Conservation (phyloP, 2,797 vertebrate species). For the Peromyscus eremicus region DNA sequence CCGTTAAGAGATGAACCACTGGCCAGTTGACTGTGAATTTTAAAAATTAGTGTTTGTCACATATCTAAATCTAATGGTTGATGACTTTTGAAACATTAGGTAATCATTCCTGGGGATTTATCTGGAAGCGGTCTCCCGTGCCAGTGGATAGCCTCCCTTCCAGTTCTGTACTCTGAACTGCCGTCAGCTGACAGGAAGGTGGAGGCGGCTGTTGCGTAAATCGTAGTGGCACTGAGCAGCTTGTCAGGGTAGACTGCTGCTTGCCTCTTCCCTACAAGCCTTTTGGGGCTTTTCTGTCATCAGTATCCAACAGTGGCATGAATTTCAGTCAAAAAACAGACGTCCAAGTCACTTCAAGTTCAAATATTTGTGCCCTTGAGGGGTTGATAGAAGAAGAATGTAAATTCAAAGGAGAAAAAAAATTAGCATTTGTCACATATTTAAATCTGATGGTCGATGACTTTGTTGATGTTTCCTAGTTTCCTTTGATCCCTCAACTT, state of each 20-base stretch:
- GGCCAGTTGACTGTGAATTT: background rate
- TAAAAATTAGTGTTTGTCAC: background rate
- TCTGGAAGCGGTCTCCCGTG: slow-evolving; percentile 89
- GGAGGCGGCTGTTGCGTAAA: slow-evolving; percentile 93
- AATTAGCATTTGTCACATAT: slow-evolving; percentile 80
- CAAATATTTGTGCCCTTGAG: slow-evolving; percentile 80
- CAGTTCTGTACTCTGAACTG: slow-evolving; percentile 85
- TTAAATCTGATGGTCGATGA: too few relatives aligned
- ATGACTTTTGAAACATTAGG: slow-evolving; percentile 87
- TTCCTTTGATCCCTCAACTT: background rate
- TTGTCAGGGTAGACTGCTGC: slow-evolving; percentile 98
- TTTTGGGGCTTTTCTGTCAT: slow-evolving; percentile 99
- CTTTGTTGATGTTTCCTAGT: background rate
- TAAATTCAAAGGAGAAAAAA: slow-evolving; percentile 81
- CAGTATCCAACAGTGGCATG: slow-evolving; percentile 98
- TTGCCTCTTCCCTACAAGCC: slow-evolving; percentile 97
- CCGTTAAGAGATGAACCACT: background rate
- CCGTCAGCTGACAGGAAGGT: slow-evolving; percentile 89
- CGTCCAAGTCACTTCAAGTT: slow-evolving; percentile 68
- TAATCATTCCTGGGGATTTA: slow-evolving; percentile 96
- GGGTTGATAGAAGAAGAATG: slow-evolving; percentile 79
- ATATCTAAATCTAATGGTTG: background rate
- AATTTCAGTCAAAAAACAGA: slow-evolving; percentile 77
- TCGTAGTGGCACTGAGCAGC: slow-evolving; percentile 95
- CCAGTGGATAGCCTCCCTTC: slow-evolving; percentile 88